Conservation (phyloP, 2,888 invertebrate species). For the Colostygia pectinataria region DNA sequence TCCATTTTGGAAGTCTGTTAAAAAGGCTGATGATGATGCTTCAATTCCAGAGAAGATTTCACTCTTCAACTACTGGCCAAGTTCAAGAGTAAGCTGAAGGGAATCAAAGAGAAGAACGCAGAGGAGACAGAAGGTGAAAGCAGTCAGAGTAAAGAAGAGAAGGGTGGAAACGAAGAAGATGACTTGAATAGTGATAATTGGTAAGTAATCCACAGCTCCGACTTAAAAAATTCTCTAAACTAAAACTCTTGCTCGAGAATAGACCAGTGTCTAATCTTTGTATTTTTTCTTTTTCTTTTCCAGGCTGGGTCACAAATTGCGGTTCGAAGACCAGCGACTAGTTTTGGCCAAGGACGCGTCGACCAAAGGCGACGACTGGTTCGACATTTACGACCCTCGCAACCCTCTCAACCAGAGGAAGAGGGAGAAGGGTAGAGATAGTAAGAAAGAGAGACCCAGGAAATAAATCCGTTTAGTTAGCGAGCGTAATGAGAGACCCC, state of each 20-base stretch:
- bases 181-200: slow-evolving; percentile 70
- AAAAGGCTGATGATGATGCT: too few species aligned
- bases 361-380: slow-evolving; percentile 96
- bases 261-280: too few species aligned
- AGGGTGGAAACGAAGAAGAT: slow-evolving; percentile 55
- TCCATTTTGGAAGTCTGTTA: too few species aligned
- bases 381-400: slow-evolving; percentile 97
- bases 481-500: too few species aligned
- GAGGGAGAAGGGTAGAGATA: slow-evolving; percentile 83
- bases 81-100: slow-evolving; percentile 90
- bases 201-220: slow-evolving; percentile 43
- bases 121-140: slow-evolving; percentile 53
- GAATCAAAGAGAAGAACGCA: slow-evolving; percentile 84
- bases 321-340: slow-evolving; percentile 86
- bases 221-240: too few species aligned
- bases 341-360: slow-evolving; percentile 96
- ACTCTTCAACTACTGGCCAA: slow-evolving; percentile 91
- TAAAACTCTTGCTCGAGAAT: too few species aligned
- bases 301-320: slow-evolving; percentile 86
- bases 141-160: slow-evolving; percentile 41
- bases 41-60: slow-evolving; percentile 85
- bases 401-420: slow-evolving; percentile 96
- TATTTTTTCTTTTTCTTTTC: slow-evolving; percentile 31
- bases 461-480: too few species aligned
- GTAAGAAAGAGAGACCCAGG: slow-evolving; percentile 49